These are phyloP conservation scores for Saguinus imperator DNA, from an alignment of 2,113 vertebrate species.

Conservation along the genomic window DNA sequence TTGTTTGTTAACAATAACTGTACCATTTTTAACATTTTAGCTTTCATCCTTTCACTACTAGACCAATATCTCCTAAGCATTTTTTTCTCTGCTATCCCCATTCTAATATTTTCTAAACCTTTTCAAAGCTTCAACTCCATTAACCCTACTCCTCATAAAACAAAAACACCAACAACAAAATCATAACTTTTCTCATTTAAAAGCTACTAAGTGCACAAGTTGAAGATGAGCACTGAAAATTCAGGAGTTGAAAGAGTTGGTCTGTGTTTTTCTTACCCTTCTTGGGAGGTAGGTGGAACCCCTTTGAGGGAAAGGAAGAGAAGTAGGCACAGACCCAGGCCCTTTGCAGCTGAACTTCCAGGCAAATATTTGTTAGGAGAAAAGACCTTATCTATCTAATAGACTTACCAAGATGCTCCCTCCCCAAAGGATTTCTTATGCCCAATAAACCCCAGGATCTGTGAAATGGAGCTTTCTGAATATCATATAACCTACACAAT, in stretches of 20 bases:
- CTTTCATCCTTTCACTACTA: not conserved
- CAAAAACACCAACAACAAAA: not conserved
- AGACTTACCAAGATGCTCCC: not conserved
- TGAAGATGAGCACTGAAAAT: not conserved
- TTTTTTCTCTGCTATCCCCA: not conserved
- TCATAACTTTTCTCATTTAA: not conserved
- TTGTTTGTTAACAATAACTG: not conserved
- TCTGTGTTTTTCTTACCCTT: not conserved
- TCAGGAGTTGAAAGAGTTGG: not conserved
- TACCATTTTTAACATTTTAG: not conserved
- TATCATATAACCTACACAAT: not conserved
- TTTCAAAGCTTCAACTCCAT: not conserved
- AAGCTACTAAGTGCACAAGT: not conserved
- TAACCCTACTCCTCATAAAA: not conserved
- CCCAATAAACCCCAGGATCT: not conserved
- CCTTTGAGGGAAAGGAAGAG: not conserved
- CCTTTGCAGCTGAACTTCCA: not conserved
- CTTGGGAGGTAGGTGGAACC: not conserved
- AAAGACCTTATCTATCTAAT: not conserved
- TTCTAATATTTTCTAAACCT: not conserved
- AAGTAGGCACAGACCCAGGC: not conserved
- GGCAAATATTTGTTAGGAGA: not conserved
- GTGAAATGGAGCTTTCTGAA: not conserved
- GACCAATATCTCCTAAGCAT: not conserved
- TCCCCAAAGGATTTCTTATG: not conserved